Conservation (phyloP, 1,140 invertebrate genomes). For the Cephus cinctus region DNA sequence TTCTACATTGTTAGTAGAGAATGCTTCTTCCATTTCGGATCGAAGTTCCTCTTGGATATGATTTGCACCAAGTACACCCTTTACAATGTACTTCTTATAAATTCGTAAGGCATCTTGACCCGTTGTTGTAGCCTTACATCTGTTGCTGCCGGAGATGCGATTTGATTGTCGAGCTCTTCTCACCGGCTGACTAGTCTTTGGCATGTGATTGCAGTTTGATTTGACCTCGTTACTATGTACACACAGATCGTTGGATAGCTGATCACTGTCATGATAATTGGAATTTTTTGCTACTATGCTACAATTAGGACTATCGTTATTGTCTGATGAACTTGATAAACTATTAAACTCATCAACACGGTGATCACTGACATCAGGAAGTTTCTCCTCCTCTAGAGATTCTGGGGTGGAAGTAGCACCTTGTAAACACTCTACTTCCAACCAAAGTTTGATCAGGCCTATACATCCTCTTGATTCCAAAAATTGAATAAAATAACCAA, state of each 20-base stretch:
- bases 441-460: conserved; percentile 68
- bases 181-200: conserved; percentile 43
- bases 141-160: conserved; percentile 14
- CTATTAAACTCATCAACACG: not conserved
- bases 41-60: conserved; percentile 49
- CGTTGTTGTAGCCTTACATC: conserved; percentile 25
- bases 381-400: not conserved
- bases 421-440: conserved; percentile 71
- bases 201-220: conserved; percentile 34
- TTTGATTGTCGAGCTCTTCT: conserved; percentile 25
- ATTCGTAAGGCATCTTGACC: conserved; percentile 55
- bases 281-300: conserved; percentile 2
- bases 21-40: conserved; percentile 48
- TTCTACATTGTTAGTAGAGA: conserved; percentile 40
- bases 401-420: conserved; percentile 22
- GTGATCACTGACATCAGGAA: conserved; percentile 5
- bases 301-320: conserved; percentile 24
- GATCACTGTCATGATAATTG: conserved; percentile 15
- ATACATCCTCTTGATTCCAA: conserved; percentile 63
- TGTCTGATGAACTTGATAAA: conserved; percentile 11
- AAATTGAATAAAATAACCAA: conserved; percentile 73
- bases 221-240: conserved; percentile 24
- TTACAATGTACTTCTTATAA: conserved; percentile 58
- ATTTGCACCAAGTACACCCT: conserved; percentile 46
- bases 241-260: conserved; percentile 30